Evolutionary conservation across 2,113 vertebrate genomes (phyloP), one percentile per base, ranked within the genome.

Genomic region (Chloropsis hardwickii): DNA sequence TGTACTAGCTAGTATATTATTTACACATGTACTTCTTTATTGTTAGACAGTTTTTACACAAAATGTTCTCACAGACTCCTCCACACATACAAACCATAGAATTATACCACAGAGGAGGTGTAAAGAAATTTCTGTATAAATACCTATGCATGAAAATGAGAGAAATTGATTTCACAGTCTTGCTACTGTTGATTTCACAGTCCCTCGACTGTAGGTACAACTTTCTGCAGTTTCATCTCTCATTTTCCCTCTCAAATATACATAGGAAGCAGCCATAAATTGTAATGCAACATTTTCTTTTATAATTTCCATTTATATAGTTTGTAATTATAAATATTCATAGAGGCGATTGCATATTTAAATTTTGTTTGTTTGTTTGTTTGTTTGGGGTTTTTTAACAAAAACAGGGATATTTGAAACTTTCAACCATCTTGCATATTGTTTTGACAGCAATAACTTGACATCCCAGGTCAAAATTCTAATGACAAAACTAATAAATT

Each of bases 81-180:
- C 57, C 56, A 91, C 39, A 94, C 23, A 40, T 82, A 48, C 42
- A 90, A 74, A 54, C 45, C 62, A 65, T 65, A 90, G 28, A 90
- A 93, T 85, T 94, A 79, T 3, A 66, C 16, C 69, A 27, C 1
- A 51, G 37, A 81, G 31, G 23, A 92, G 29, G 50, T 69, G 21
- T 50, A 72, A 77, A 87, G 35, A 79, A 91, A 73, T 66, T 40
- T 80, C 17, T 79, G 19, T 72, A 35, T 33, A 65, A 82, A 83
- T 65, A 87, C 11, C 58, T 71, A 12, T 6, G 27, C 69, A 56
- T 71, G 20, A 82, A 93, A 72, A 69, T 76, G 29, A 81, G 40
- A 73, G 8, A 84, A 95, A 92, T 69, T 56, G 33, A 58, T 94
- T 93, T 89, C 44, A 56, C 47, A 73, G 45, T 42, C 15, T n/a